Evolutionary conservation across 2,113 vertebrate genomes (phyloP).

Genomic region (Uropsilus gracilis): DNA sequence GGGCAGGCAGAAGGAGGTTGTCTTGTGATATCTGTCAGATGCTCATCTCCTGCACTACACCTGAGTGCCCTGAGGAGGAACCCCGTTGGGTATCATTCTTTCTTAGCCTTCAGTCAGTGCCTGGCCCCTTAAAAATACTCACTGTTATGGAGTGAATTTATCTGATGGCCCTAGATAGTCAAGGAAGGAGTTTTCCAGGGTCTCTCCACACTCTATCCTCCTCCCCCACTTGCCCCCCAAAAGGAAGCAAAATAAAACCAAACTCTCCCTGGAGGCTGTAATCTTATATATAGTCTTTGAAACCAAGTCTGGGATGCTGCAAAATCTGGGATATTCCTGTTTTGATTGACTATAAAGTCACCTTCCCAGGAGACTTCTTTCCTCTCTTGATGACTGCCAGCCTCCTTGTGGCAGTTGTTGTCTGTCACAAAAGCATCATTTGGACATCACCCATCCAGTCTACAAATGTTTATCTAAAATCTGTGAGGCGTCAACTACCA

Average conservation of each 20-base stretch:
- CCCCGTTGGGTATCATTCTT: neutral
- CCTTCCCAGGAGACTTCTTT: neutral
- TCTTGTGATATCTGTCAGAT: neutral
- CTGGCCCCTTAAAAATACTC: neutral
- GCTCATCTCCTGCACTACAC: neutral
- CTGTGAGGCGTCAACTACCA: neutral
- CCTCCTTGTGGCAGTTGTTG: neutral
- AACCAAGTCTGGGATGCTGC: neutral
- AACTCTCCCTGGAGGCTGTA: neutral
- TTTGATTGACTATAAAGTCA: neutral
- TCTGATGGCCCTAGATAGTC: neutral
- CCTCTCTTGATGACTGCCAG: neutral
- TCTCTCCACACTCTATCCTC: fast-evolving
- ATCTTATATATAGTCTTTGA: neutral
- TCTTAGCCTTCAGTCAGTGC: no score
- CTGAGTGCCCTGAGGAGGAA: neutral
- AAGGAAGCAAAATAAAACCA: neutral
- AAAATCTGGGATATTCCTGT: neutral
- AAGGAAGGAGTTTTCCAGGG: neutral
- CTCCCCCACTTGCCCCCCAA: fast-evolving
- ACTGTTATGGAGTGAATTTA: neutral
- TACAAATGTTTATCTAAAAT: neutral
- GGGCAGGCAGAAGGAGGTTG: neutral
- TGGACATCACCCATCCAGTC: neutral
- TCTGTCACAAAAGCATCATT: neutral